Base-by-base conservation (phyloP, 2,888 invertebrate genomes). In the Lepeophtheirus nordmannii region DNA sequence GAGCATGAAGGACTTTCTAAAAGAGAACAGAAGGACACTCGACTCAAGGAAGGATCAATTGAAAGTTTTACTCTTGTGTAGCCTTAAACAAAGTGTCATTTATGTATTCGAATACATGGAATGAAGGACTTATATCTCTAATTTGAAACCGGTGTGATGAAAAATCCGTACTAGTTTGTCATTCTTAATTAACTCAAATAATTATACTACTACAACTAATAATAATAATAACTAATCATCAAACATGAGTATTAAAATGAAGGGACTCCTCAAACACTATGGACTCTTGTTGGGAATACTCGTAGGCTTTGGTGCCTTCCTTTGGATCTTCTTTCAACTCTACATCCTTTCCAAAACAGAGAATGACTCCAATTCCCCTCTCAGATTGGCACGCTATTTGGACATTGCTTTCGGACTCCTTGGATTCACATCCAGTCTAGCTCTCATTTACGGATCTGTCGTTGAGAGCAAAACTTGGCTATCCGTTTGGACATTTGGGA, bases 391-490 rank as follows among this genome's bases (percentile, higher is more conserved):
- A 11, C 5, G 61, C 2, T 60, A 60, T 60, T 14, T 60, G 60
- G 63, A 63, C 8, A 63, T 63, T n/a, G 14, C 14, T 30, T 63
- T 63, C 3, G 63, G 63, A 20, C 20, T 63, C 1, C 14, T 63
- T 12, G 63, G 37, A 23, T 63, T 63, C 38, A 17, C 38, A 11
- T 53, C 56, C 10, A 38, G 23, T n/a, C 23, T 63, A 1, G 63
- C 63, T 23, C 56, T 63, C 30, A 63, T 56, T n/a, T 63, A 53
- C 46, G 63, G 63, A 8, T 11, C 63, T n/a, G 14, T 41, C 37
- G 63, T 63, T 12, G 63, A 63, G 56, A 12, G 14, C 3, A 46
- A 53, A 63, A 46, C 56, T 11, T 63, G 63, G 63, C 20, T 63
- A 9, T 46, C n/a, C 14, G 53, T 17, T 38, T 63, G 63, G 63